Base-by-base conservation (phyloP, 2,888 invertebrate species). In the Melitaea athalia region DNA sequence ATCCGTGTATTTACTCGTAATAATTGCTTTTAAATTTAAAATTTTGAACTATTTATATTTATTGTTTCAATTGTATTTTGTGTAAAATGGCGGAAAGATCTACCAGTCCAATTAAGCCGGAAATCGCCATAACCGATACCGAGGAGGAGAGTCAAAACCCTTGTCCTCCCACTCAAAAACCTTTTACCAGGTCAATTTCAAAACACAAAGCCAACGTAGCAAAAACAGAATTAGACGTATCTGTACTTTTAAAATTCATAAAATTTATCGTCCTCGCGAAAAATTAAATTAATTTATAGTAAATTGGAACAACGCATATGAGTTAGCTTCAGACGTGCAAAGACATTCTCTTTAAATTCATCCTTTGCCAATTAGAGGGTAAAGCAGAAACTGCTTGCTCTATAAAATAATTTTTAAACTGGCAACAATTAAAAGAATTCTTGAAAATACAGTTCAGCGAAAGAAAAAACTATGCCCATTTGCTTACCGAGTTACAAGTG, bases 381-480 rank as follows among this genome's bases (percentile, higher is more conserved):
- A 79, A 75, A 63, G 76, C 78, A 0, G 72, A 77, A 69, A 57
- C 61, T 5, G 77, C 77, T 12, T 79, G 78, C 43, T 75, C 77
- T 0, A 74, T 78, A 0, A 79, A 78, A 71, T 76, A 78, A 42
- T 79, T 78, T 45, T 8, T n/a, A 0, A 64, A 24, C 3, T 79
- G 76, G 77, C 59, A 66, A 0, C 76, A 76, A 67, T 49, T 78
- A 0, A 75, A 75, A 63, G 73, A 77, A 78, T 43, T 59, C 76
- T 8, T n/a, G n/a, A 78, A 77, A 68, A 76, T 71, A 0, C 78
- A 77, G 59, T 79, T 79, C 49, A 70, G 75, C 31, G 77, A 77
- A 8, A 33, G 73, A 0, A 78, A 78, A 69, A 75, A 77, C 15
- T 77, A 75, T 43, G 60, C 77, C 0, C 76, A 79, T 59, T 63